Evolutionary conservation across 2,797 vertebrate genomes (phyloP).

Genomic region (Cryptoblepharus egeriae): DNA sequence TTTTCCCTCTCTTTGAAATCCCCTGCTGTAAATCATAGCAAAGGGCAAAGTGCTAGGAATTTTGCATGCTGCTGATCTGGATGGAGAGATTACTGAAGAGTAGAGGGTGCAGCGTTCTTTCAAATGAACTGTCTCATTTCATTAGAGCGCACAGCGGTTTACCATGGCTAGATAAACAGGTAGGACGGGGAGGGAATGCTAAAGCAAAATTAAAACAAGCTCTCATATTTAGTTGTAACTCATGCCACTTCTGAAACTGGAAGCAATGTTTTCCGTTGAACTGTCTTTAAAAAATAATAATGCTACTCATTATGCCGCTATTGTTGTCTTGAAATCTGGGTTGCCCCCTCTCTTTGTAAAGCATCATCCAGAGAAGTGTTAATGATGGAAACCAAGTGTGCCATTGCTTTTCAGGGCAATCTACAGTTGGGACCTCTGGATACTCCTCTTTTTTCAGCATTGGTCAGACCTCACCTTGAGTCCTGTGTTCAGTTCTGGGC

Average conservation of each 20-base stretch:
- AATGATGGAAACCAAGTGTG: too few relatives aligned
- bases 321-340: not conserved
- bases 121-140: slow-evolving; percentile 9
- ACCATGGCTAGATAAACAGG: not conserved
- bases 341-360: not conserved
- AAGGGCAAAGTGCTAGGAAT: not conserved
- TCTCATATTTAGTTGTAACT: not conserved
- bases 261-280: not conserved
- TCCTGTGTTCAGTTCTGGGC: too few relatives aligned
- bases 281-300: not conserved
- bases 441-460: too few relatives aligned
- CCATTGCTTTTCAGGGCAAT: too few relatives aligned
- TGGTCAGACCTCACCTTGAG: too few relatives aligned
- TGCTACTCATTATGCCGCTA: too few relatives aligned
- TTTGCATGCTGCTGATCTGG: not conserved
- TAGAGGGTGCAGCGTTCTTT: not conserved
- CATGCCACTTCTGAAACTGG: not conserved
- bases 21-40: not conserved
- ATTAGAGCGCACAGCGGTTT: not conserved
- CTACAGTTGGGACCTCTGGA: too few relatives aligned
- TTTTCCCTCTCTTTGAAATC: not conserved
- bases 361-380: not conserved
- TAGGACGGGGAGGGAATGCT: not conserved
- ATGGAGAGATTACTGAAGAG: not conserved
- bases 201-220: not conserved